phyloP scores from a whole-genome alignment of 2,797 vertebrate species.

The Naso thynnoides region DNA sequence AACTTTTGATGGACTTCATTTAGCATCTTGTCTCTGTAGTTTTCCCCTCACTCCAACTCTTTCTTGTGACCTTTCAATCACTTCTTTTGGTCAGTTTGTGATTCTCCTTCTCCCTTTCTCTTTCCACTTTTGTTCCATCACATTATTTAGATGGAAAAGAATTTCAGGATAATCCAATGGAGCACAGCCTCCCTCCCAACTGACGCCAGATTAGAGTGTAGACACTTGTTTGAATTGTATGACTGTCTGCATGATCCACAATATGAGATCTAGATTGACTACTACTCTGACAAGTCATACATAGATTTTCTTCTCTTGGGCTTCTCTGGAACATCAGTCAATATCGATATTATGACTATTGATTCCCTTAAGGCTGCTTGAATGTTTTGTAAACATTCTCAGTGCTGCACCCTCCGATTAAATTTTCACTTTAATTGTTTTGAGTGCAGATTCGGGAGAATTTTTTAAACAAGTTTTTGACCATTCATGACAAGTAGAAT shows the following conservation, averaged over 20 bases:
- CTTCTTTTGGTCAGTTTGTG: neutral
- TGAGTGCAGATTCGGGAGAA: neutral
- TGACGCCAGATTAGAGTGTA: slow-evolving; percentile 64
- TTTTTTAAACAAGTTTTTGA: neutral
- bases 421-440: neutral
- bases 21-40: neutral
- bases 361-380: slow-evolving; percentile 23
- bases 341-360: slow-evolving; percentile 38
- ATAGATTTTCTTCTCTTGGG: slow-evolving; percentile 36
- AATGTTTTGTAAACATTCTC: slow-evolving; percentile 4
- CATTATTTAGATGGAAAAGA: slow-evolving; percentile 36
- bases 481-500: neutral
- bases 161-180: slow-evolving; percentile 64
- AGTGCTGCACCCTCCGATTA: neutral
- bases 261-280: slow-evolving; percentile 33
- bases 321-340: slow-evolving; percentile 47
- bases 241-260: slow-evolving; percentile 40
- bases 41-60: slow-evolving; percentile 4
- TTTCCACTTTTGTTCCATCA: slow-evolving; percentile 4
- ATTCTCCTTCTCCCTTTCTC: slow-evolving; percentile 5
- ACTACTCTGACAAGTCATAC: slow-evolving; percentile 29
- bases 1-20: neutral
- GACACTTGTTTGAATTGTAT: slow-evolving; percentile 50
- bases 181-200: slow-evolving; percentile 41
- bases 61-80: neutral